Conservation (phyloP, 2,113 vertebrate species). For the Rhea pennata region DNA sequence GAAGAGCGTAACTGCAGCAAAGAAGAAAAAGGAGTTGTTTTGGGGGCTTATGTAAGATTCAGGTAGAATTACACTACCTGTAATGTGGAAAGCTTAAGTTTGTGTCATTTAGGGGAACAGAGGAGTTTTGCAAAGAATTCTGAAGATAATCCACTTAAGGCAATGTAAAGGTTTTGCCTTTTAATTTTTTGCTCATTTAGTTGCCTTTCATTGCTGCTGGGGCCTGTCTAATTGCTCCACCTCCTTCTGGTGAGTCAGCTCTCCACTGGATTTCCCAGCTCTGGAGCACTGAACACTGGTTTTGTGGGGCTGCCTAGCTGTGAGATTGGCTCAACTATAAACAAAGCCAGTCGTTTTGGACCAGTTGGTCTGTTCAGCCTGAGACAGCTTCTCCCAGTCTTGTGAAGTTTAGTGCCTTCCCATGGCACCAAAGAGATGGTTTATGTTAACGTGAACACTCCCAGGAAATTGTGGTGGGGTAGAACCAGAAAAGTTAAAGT, state of each 20-base stretch:
- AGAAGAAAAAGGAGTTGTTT: neutral
- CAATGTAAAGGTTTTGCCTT: constrained; percentile 32
- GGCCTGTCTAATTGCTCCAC: constrained; percentile 30
- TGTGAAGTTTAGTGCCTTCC: neutral
- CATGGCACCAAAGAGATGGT: constrained; percentile 1
- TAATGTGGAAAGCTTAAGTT: neutral
- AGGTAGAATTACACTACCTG: neutral
- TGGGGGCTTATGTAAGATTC: neutral
- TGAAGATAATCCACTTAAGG: constrained; percentile 44
- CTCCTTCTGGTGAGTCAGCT: constrained; percentile 49
- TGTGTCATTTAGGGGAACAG: neutral
- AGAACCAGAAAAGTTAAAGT: constrained; percentile 22
- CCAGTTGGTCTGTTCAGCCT: constrained; percentile 19
- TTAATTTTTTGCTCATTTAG: constrained; percentile 29
- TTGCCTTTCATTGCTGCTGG: constrained; percentile 33
- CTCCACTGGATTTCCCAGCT: constrained; percentile 59
- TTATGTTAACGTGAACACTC: neutral
- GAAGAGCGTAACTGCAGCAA: neutral
- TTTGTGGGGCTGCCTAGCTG: constrained; percentile 50
- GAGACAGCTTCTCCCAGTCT: constrained; percentile 38
- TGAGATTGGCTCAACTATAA: constrained; percentile 60
- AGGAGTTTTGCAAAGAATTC: constrained; percentile 11
- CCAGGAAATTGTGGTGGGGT: neutral
- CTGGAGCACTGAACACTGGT: neutral
- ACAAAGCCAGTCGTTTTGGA: constrained; percentile 38